Conservation (phyloP, 2,888 invertebrate genomes). For the Pimpla rufipes region DNA sequence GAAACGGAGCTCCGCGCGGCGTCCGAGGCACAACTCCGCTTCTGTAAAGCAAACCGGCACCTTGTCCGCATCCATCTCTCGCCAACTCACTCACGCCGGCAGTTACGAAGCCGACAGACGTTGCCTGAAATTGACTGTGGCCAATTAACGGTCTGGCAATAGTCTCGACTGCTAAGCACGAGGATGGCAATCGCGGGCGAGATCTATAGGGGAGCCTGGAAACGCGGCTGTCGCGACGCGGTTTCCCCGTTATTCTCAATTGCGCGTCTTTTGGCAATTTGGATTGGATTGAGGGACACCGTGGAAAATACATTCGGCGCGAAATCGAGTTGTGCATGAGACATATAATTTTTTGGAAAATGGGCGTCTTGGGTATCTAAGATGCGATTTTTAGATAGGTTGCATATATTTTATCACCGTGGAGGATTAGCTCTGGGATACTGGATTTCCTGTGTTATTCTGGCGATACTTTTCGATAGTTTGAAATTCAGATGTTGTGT, state of each 20-base stretch:
- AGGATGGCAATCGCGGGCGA: constrained; percentile 21
- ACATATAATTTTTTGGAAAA: too few relatives aligned
- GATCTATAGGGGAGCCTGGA: background rate
- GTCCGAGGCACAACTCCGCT: background rate
- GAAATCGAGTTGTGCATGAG: too few relatives aligned
- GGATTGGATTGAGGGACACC: too few relatives aligned
- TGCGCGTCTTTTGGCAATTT: too few relatives aligned
- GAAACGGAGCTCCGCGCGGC: constrained; percentile 20
- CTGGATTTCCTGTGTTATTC: too few relatives aligned
- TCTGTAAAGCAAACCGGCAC: constrained; percentile 15
- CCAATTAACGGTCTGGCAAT: constrained; percentile 44
- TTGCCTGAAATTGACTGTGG: constrained; percentile 44
- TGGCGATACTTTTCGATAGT: too few relatives aligned
- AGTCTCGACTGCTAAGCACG: constrained; percentile 21
- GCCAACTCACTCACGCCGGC: constrained; percentile 22
- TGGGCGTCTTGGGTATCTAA: too few relatives aligned
- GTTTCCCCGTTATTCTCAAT: background rate
- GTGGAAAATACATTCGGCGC: too few relatives aligned
- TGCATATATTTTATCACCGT: too few relatives aligned
- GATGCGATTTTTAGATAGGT: too few relatives aligned
- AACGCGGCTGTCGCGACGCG: background rate
- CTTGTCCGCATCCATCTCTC: constrained; percentile 9
- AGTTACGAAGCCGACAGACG: constrained; percentile 40
- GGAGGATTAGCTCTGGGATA: too few relatives aligned
- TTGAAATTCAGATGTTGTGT: too few relatives aligned